Evolutionary conservation across 2,888 invertebrate species (phyloP).

Genomic region (Aphrophora alni): DNA sequence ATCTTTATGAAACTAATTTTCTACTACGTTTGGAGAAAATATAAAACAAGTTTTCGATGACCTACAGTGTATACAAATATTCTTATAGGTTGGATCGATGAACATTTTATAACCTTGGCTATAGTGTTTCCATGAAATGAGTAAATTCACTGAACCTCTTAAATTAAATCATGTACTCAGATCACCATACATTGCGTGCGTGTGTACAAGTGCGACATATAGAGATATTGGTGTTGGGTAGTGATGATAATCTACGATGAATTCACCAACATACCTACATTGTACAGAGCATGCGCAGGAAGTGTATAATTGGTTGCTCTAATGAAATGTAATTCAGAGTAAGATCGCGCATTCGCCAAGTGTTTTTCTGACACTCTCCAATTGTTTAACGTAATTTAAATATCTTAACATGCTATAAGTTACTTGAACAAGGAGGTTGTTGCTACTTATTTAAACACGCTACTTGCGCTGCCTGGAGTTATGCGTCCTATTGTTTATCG

Average conservation of each 20-base stretch:
- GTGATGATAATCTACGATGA: neutral
- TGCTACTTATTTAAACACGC: neutral
- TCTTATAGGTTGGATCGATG: too few species aligned
- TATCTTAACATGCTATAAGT: neutral
- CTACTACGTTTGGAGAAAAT: too few species aligned
- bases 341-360: neutral
- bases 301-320: neutral
- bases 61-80: too few species aligned
- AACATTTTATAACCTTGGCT: too few species aligned
- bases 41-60: too few species aligned
- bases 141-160: too few species aligned
- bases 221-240: neutral
- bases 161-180: too few species aligned
- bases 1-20: too few species aligned
- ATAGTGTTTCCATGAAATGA: too few species aligned
- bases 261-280: neutral
- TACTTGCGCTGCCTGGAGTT: neutral
- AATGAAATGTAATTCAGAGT: neutral
- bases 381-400: neutral
- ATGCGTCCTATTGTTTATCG: neutral
- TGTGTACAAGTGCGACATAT: neutral
- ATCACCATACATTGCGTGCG: too few species aligned
- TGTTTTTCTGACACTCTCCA: neutral
- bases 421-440: neutral
- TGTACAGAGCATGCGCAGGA: neutral